Evolutionary conservation across 2,888 invertebrate species (phyloP), one percentile per base, ranked within the genome.

Genomic region (Heliconius sara): DNA sequence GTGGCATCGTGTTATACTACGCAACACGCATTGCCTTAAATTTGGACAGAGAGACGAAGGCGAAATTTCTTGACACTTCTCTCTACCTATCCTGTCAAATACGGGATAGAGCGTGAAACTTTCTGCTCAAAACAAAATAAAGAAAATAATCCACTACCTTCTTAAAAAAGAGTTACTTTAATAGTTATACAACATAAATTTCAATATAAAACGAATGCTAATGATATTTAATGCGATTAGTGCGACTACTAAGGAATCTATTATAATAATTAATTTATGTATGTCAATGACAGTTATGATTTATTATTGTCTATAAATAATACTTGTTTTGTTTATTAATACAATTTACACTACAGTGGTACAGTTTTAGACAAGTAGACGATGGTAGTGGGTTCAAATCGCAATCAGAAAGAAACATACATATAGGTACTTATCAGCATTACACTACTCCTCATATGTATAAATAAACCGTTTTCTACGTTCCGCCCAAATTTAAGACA

Each of bases 141-240:
- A 39, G 22, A 68, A 68, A 34, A 12, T 19, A 22, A 68, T 25
- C 39, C 68, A 39, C 68, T 13, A n/a, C 7, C 39, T 25, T 13
- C 25, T 25, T 25, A 63, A 5, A 13, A 25, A 63, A 9, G 22
- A 52, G 22, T 22, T 52, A 52, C 9, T 52, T 9, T 22, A 19
- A 22, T 60, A n/a, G n/a, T 7, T 25, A 27, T 9, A 30, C 34
- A 72, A 7, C n/a, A n/a, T 57, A 27, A 27, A 57, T 60, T n/a
- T 30, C 3, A 34, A 30, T 72, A 72, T n/a, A 57, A 52, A 13
- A 34, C 25, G 13, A 43, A 30, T 3, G 34, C 73, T 73, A 39
- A 73, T 60, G 25, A 60, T 16, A 73, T 73, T 60, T 60, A 60
- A 73, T 34, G 60, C 57, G 73, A 73, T 73, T 73, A 60, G 16